Conservation (phyloP, 2,888 invertebrate genomes). For the Xanthia togata region DNA sequence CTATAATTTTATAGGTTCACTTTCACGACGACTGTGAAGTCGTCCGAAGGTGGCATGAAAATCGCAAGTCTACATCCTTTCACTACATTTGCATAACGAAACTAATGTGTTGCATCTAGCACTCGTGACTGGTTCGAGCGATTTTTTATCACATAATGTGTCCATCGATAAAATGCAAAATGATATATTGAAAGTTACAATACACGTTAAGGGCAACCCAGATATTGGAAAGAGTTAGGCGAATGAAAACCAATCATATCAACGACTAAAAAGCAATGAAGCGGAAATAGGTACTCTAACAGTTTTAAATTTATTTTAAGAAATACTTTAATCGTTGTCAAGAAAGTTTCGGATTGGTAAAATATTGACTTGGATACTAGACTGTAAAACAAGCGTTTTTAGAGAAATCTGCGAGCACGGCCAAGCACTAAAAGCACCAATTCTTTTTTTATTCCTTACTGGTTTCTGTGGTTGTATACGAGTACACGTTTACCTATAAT, state of each 20-base stretch:
- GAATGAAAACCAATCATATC: constrained; percentile 34
- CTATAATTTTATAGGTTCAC: constrained; percentile 58
- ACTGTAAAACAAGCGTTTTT: neutral
- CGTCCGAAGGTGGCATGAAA: constrained; percentile 58
- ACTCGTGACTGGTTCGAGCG: constrained; percentile 49
- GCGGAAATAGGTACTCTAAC: constrained; percentile 33
- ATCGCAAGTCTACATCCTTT: constrained; percentile 72
- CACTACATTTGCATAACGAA: constrained; percentile 77
- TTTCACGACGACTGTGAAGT: no score
- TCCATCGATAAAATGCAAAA: constrained; percentile 43
- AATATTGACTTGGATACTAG: constrained; percentile 8
- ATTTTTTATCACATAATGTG: constrained; percentile 57
- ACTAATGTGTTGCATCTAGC: constrained; percentile 61
- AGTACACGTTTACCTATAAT: neutral
- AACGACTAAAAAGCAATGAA: constrained; percentile 31
- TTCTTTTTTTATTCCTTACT: neutral
- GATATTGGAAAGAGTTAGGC: constrained; percentile 6
- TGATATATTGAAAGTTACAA: constrained; percentile 28
- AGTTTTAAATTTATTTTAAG: constrained; percentile 27
- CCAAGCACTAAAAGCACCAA: neutral
- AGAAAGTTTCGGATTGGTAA: constrained; percentile 22
- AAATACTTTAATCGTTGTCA: constrained; percentile 19
- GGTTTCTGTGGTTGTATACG: neutral
- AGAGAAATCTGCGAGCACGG: constrained; percentile 29
- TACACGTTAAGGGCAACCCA: constrained; percentile 1